phyloP scores from a whole-genome alignment of 2,888 invertebrate species.

The Lithophane leautieri region DNA sequence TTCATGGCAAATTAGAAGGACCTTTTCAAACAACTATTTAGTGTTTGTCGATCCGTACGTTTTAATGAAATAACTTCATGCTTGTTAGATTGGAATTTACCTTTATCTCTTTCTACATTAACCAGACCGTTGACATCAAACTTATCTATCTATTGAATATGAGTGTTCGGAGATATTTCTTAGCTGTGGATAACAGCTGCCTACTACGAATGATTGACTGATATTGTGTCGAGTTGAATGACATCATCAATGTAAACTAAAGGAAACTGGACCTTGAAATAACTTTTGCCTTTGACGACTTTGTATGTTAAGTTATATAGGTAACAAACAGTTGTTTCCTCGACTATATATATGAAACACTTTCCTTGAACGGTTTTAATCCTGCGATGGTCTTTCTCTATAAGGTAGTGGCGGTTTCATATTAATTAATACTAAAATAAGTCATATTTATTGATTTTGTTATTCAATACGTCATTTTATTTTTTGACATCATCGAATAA shows the following conservation, averaged over 20 bases:
- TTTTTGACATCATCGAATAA: background rate
- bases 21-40: background rate
- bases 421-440: background rate
- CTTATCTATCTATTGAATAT: conserved; percentile 33
- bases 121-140: conserved; percentile 42
- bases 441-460: background rate
- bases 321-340: background rate
- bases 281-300: background rate
- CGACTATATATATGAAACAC: background rate
- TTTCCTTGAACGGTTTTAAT: background rate
- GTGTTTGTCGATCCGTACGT: background rate
- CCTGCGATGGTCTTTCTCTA: background rate
- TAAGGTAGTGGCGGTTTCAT: background rate
- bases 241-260: conserved; percentile 16
- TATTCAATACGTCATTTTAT: background rate
- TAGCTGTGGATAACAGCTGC: conserved; percentile 26
- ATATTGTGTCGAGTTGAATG: conserved; percentile 39
- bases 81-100: background rate
- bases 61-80: background rate
- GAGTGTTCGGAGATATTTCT: conserved; percentile 35
- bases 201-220: conserved; percentile 48
- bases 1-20: background rate
- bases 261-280: conserved; percentile 14
- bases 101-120: background rate
- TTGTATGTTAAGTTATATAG: background rate